phyloP scores from a whole-genome alignment of 2,797 vertebrate species.

The Adrianichthys oophorus region DNA sequence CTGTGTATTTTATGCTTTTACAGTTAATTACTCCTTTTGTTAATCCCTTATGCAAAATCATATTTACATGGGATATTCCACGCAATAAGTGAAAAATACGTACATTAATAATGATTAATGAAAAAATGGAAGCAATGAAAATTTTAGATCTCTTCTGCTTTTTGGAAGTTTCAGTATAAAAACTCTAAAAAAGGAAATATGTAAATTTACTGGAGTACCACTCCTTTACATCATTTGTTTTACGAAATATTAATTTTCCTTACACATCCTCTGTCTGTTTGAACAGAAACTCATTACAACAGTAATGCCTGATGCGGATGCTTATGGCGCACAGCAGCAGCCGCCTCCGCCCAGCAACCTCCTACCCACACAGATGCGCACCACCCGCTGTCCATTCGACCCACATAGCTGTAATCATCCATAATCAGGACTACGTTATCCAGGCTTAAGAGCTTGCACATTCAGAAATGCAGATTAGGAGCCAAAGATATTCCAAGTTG shows the following conservation, averaged over 20 bases:
- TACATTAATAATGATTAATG: too few relatives aligned
- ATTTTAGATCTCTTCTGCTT: too few relatives aligned
- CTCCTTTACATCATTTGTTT: background rate
- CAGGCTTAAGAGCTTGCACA: constrained; percentile 73
- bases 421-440: constrained; percentile 76
- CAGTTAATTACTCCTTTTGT: constrained; percentile 1
- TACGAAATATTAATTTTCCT: constrained; percentile 1
- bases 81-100: too few relatives aligned
- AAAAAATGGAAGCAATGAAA: too few relatives aligned
- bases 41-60: background rate
- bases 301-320: constrained; percentile 9
- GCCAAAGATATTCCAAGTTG: constrained; percentile 69
- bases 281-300: constrained; percentile 9
- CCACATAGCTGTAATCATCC: constrained; percentile 79
- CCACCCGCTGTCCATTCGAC: constrained; percentile 55
- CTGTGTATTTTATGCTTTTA: background rate
- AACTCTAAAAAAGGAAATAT: too few relatives aligned
- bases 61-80: too few relatives aligned
- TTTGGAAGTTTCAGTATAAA: too few relatives aligned
- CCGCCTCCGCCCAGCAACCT: constrained; percentile 60
- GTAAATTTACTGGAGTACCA: too few relatives aligned
- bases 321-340: constrained; percentile 12
- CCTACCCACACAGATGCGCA: constrained; percentile 33
- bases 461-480: constrained; percentile 73
- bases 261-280: constrained; percentile 6